Evolutionary conservation across 2,888 invertebrate species (phyloP).

Genomic region (Hipparchia sbordonii): DNA sequence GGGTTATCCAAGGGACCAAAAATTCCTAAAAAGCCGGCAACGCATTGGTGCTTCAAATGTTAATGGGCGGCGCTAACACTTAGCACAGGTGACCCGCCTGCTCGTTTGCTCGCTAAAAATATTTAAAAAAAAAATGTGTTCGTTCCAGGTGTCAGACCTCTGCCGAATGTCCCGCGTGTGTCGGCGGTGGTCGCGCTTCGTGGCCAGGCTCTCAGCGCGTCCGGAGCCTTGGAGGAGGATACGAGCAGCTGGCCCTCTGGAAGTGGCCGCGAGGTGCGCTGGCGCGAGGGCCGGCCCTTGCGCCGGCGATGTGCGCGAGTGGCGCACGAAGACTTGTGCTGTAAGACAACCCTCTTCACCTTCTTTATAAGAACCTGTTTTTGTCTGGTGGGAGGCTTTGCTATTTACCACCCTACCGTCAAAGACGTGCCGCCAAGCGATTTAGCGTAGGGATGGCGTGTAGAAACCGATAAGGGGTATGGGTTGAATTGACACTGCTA

Average conservation of each 20-base stretch:
- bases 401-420: too few relatives aligned
- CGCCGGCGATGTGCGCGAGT: constrained; percentile 69
- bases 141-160: constrained; percentile 73
- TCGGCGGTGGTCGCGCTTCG: constrained; percentile 71
- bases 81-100: too few relatives aligned
- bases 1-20: too few relatives aligned
- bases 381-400: not conserved
- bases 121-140: not conserved
- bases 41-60: too few relatives aligned
- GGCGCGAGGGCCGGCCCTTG: constrained; percentile 72
- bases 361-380: not conserved
- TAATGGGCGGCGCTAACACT: too few relatives aligned
- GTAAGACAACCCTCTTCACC: constrained; percentile 47
- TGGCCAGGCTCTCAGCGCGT: constrained; percentile 61
- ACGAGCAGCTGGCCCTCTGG: constrained; percentile 68
- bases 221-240: constrained; percentile 71
- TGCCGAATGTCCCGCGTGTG: constrained; percentile 81
- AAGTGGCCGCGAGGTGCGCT: constrained; percentile 71
- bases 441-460: too few relatives aligned
- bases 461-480: too few relatives aligned
- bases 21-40: too few relatives aligned
- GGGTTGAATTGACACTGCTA: too few relatives aligned
- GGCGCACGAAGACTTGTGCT: constrained; percentile 69
- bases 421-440: too few relatives aligned
- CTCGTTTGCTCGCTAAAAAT: too few relatives aligned